Conservation (phyloP, 1,140 invertebrate species). For the Hylaeus anthracinus region DNA sequence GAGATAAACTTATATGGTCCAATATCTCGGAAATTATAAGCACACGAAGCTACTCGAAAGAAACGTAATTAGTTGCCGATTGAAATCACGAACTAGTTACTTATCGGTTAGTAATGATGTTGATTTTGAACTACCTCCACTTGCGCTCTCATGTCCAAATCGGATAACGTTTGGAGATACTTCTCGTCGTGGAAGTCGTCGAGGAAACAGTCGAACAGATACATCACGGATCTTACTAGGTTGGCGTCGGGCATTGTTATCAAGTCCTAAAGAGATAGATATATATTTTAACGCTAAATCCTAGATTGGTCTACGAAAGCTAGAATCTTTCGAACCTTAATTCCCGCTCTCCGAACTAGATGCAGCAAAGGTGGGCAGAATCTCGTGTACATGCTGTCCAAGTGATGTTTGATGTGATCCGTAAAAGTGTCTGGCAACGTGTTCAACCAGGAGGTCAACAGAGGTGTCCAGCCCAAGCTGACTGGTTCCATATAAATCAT, state of each 20-base stretch:
- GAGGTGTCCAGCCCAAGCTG: conserved; percentile 92
- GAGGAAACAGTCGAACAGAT: conserved; percentile 93
- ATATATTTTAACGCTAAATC: neutral
- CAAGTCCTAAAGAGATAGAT: conserved; percentile 86
- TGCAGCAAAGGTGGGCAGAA: conserved; percentile 89
- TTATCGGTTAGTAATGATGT: neutral
- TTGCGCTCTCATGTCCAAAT: conserved; percentile 89
- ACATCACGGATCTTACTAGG: conserved; percentile 90
- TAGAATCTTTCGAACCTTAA: conserved; percentile 78
- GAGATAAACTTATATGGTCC: too few species aligned
- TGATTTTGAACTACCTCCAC: conserved; percentile 82
- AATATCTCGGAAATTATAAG: too few species aligned
- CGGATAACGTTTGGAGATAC: conserved; percentile 85
- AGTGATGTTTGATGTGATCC: conserved; percentile 85
- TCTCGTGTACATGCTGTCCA: conserved; percentile 87
- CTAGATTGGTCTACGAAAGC: neutral
- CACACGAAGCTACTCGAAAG: too few species aligned
- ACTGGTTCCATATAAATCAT: conserved; percentile 98
- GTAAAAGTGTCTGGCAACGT: conserved; percentile 86
- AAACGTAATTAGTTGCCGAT: too few species aligned
- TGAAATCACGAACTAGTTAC: too few species aligned
- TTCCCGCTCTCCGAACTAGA: conserved; percentile 85
- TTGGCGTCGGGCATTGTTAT: conserved; percentile 92
- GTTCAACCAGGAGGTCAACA: conserved; percentile 94
- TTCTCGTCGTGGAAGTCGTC: conserved; percentile 93